phyloP scores from a whole-genome alignment of 2,888 invertebrate genomes.

The Clunio marinus region DNA sequence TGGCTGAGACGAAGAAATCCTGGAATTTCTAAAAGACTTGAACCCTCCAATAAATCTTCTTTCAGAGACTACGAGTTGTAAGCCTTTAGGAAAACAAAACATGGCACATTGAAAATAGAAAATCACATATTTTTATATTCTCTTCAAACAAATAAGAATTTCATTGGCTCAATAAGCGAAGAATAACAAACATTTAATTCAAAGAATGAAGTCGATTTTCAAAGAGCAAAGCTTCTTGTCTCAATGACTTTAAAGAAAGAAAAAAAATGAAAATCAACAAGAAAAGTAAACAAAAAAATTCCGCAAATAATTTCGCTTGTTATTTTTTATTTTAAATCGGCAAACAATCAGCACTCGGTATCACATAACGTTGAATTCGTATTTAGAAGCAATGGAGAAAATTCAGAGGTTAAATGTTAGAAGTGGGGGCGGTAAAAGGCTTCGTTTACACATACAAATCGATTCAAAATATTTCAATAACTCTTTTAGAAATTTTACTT shows the following conservation, averaged over 20 bases:
- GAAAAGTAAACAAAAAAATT: conserved; percentile 4
- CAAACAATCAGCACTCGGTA: conserved; percentile 22
- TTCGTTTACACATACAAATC: neutral
- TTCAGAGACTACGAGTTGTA: conserved; percentile 8
- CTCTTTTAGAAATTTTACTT: neutral
- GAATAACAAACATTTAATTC: neutral
- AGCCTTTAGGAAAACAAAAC: conserved; percentile 31
- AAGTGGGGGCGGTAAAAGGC: neutral
- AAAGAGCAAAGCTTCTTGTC: too few relatives aligned
- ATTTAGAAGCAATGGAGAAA: too few relatives aligned
- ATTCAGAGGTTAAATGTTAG: neutral
- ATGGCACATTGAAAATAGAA: conserved; percentile 10
- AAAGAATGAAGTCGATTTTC: neutral
- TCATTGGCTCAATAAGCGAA: conserved; percentile 26
- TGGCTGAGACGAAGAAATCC: neutral
- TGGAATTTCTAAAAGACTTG: neutral
- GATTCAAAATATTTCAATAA: neutral
- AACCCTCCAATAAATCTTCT: conserved; percentile 30
- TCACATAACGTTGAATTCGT: too few relatives aligned
- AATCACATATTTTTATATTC: neutral
- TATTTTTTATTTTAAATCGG: conserved; percentile 26
- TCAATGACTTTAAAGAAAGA: too few relatives aligned
- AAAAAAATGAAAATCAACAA: too few relatives aligned
- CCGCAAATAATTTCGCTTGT: neutral
- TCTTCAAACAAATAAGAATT: conserved; percentile 12